Evolutionary conservation across 2,888 invertebrate species (phyloP).

Genomic region (Ctena decussata): DNA sequence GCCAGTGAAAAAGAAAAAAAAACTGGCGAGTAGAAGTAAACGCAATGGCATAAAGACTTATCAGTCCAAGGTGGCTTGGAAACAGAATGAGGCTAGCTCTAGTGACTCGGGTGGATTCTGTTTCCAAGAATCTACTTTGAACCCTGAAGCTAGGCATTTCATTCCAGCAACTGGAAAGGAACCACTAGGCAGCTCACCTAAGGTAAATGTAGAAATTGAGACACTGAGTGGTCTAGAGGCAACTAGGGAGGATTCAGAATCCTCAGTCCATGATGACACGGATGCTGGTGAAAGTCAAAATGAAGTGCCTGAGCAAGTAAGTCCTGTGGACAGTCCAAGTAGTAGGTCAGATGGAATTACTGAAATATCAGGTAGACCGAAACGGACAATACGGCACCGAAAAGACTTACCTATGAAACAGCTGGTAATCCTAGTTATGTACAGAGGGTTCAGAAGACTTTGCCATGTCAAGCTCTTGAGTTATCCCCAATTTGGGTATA

Average conservation of each 20-base stretch:
- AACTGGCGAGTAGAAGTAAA: neutral
- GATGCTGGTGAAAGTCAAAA: neutral
- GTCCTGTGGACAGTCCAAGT: neutral
- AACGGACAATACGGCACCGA: neutral
- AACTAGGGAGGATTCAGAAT: neutral
- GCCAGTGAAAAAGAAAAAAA: neutral
- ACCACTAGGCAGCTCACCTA: neutral
- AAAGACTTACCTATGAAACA: neutral
- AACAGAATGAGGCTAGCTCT: neutral
- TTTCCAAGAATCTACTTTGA: neutral
- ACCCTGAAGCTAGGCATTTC: neutral
- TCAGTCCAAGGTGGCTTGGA: neutral
- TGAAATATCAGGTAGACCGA: neutral
- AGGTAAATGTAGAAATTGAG: neutral
- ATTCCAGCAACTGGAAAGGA: neutral
- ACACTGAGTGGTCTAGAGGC: neutral
- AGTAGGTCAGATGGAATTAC: neutral
- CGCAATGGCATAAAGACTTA: neutral
- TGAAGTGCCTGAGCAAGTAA: neutral
- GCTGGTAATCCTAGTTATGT: neutral
- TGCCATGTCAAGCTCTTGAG: neutral
- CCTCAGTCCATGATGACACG: neutral
- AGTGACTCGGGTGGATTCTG: neutral
- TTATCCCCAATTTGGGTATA: neutral
- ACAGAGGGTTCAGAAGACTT: neutral